A percentile compares a stretch with the other conserved stretches of the same genome.
phyloP scores from a whole-genome alignment of 2,888 invertebrate species.

The Cinara cedri region DNA sequence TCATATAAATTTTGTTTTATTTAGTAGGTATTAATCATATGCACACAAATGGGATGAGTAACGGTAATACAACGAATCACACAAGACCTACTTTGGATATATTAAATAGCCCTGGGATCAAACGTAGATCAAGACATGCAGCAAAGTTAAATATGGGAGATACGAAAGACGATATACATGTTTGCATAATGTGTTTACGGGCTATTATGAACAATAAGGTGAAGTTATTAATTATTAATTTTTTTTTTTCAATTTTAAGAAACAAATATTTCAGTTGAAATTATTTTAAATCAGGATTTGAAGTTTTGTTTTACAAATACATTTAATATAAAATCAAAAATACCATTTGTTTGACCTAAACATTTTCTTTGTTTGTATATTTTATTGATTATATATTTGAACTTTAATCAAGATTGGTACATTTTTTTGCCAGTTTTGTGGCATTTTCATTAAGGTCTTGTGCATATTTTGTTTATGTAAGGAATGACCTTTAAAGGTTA shows the following conservation, averaged over 20 bases:
- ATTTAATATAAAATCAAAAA: constrained; percentile 15
- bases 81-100: constrained; percentile 65
- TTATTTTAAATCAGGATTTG: not conserved
- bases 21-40: constrained; percentile 31
- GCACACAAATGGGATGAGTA: constrained; percentile 42
- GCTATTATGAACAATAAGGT: constrained; percentile 99
- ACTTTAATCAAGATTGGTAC: constrained; percentile 49
- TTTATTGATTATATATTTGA: constrained; percentile 50
- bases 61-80: constrained; percentile 57
- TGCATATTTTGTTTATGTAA: constrained; percentile 2
- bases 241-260: too few species aligned
- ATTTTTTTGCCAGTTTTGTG: constrained; percentile 46
- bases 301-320: not conserved
- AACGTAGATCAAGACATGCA: constrained; percentile 81
- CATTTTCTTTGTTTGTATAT: constrained; percentile 7
- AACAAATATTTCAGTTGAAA: too few species aligned
- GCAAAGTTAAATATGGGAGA: constrained; percentile 92
- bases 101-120: constrained; percentile 73
- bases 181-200: constrained; percentile 97
- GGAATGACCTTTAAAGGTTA: constrained; percentile 45
- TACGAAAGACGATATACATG: constrained; percentile 97
- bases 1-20: not conserved
- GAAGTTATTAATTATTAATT: constrained; percentile 34
- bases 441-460: constrained; percentile 50
- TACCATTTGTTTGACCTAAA: constrained; percentile 18